These are phyloP conservation scores for Chamaea fasciata DNA, from an alignment of 2,113 vertebrate genomes.

Conservation along the genomic window DNA sequence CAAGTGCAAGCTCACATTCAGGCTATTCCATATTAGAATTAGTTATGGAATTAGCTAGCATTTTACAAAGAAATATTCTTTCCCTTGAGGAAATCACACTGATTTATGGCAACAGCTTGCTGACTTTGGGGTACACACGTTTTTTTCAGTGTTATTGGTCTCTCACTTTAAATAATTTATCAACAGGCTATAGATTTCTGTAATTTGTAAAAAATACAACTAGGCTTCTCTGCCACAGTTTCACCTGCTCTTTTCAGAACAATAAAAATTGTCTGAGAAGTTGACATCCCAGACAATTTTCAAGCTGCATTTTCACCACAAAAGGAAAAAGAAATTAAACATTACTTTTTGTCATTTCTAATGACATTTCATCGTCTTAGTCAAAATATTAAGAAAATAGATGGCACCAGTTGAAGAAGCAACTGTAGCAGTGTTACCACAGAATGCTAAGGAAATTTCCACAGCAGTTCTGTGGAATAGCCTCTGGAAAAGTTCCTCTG, in stretches of 20 bases:
- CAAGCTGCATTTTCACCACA: background rate
- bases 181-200: background rate
- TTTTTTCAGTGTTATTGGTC: background rate
- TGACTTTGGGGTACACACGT: background rate
- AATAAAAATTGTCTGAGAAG: background rate
- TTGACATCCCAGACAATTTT: background rate
- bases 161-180: background rate
- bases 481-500: background rate
- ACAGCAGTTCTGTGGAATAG: background rate
- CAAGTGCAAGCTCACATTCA: background rate
- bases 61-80: background rate
- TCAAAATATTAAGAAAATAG: background rate
- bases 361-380: background rate
- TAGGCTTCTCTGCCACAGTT: background rate
- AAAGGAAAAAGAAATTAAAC: background rate
- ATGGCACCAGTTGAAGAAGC: background rate
- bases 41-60: background rate
- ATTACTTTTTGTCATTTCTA: background rate
- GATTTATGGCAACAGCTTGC: background rate
- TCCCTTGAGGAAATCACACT: background rate
- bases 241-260: background rate
- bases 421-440: background rate
- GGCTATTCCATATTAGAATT: background rate
- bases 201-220: background rate
- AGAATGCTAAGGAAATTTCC: background rate